Conservation (phyloP, 2,797 vertebrate genomes). For the Etheostoma perlongum region DNA sequence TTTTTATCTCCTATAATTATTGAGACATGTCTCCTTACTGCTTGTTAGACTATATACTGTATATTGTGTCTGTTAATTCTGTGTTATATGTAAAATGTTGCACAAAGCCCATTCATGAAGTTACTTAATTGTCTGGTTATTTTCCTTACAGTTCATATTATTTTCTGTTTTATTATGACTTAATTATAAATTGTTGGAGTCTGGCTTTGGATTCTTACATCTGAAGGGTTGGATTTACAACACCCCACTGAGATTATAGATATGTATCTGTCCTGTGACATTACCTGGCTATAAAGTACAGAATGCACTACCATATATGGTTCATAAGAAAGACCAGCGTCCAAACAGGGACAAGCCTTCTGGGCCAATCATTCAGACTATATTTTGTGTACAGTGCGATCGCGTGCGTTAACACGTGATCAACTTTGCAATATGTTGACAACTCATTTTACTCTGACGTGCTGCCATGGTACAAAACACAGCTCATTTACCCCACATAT, state of each 20-base stretch:
- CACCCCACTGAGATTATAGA: constrained; percentile 31
- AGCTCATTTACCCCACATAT: not conserved
- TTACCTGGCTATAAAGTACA: constrained; percentile 32
- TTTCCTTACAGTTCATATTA: not conserved
- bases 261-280: constrained; percentile 37
- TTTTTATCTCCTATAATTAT: not conserved
- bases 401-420: constrained; percentile 16
- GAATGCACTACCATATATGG: constrained; percentile 18
- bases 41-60: not conserved
- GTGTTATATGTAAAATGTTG: not conserved
- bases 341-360: constrained; percentile 25
- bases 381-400: constrained; percentile 21
- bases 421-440: constrained; percentile 33
- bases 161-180: not conserved
- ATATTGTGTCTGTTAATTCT: not conserved
- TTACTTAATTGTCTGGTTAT: not conserved
- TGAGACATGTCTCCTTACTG: not conserved
- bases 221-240: constrained; percentile 18
- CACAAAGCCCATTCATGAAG: not conserved
- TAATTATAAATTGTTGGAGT: constrained; percentile 8
- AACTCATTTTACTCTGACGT: constrained; percentile 1
- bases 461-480: not conserved
- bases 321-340: constrained; percentile 27
- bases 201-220: constrained; percentile 34
- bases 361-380: constrained; percentile 40